Percentiles rank a stretch among this genome's conserved stretches.
Evolutionary conservation across 2,113 vertebrate genomes (phyloP).

Genomic region (Ptychochromis oligacanthus): DNA sequence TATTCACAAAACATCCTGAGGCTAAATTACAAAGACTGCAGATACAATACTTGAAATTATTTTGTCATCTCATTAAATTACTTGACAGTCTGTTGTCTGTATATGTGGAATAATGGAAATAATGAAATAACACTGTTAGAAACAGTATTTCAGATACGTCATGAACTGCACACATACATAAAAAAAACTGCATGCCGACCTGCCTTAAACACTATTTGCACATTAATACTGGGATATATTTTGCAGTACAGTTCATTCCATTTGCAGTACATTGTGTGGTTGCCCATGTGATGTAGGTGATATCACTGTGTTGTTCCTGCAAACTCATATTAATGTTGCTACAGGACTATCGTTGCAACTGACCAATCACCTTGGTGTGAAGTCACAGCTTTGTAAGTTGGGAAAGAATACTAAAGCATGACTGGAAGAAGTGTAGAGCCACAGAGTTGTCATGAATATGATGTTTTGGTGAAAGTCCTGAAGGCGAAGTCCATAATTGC

Average conservation of each 20-base stretch:
- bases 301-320: not conserved
- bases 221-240: not conserved
- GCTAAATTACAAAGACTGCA: not conserved
- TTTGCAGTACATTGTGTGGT: not conserved
- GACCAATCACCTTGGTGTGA: too few species aligned
- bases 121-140: not conserved
- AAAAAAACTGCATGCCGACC: not conserved
- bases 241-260: not conserved
- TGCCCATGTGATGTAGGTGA: not conserved
- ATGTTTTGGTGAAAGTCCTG: too few species aligned
- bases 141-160: not conserved
- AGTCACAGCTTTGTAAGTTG: too few species aligned
- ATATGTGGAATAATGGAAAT: not conserved
- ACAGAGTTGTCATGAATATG: too few species aligned
- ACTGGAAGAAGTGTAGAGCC: too few species aligned
- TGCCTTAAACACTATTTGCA: not conserved
- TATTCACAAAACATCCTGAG: not conserved
- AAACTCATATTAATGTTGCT: not conserved
- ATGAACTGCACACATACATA: not conserved
- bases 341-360: not conserved
- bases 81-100: not conserved
- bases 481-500: too few species aligned
- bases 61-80: not conserved
- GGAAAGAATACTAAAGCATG: too few species aligned
- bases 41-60: not conserved